These are phyloP conservation scores for Galagoides demidoff DNA, from an alignment of 2,797 vertebrate species.

Conservation along the genomic window DNA sequence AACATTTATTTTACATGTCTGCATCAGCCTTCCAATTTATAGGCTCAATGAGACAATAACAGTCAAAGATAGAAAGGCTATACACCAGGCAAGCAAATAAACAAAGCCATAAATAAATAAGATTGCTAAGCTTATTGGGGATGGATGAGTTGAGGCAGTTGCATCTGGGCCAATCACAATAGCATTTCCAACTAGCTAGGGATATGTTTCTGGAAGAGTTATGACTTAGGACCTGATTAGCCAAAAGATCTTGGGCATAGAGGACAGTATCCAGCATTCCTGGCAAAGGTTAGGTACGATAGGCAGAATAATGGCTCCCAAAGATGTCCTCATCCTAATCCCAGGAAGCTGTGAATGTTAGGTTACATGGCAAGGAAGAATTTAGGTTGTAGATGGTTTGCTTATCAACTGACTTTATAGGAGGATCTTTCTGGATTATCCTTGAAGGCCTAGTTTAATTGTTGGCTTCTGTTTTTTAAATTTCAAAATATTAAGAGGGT, in stretches of 20 bases:
- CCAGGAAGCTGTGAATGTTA: background rate
- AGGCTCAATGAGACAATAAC: conserved; percentile 32
- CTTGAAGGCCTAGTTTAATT: background rate
- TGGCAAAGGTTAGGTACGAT: background rate
- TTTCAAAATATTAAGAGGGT: background rate
- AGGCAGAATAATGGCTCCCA: background rate
- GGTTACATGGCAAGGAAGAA: background rate
- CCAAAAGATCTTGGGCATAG: background rate
- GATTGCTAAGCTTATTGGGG: background rate
- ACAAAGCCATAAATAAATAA: conserved; percentile 1
- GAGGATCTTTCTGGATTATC: background rate
- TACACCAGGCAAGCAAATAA: background rate
- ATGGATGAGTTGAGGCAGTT: background rate
- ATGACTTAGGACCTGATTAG: conserved; percentile 30
- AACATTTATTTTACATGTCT: conserved; percentile 66
- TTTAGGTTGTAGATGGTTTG: background rate
- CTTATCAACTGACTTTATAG: background rate
- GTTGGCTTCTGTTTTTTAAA: background rate
- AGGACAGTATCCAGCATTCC: background rate
- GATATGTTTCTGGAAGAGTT: conserved; percentile 15
- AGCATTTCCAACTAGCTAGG: background rate
- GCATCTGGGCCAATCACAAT: background rate
- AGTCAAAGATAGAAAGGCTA: background rate
- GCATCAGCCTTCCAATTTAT: conserved; percentile 47
- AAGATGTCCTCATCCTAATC: background rate